phyloP scores from a whole-genome alignment of 2,888 invertebrate genomes.

The Dusona sp. region DNA sequence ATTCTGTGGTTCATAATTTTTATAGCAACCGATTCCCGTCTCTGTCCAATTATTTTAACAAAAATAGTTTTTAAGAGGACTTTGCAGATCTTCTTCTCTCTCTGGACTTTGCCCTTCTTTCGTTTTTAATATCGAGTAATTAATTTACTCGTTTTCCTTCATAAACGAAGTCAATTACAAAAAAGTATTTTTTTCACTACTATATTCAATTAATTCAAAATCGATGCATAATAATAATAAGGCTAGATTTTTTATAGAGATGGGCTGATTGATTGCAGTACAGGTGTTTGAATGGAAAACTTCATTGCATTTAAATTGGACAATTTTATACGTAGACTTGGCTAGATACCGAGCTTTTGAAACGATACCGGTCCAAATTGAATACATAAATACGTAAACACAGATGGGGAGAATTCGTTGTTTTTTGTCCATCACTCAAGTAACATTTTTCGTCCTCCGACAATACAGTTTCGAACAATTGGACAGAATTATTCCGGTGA shows the following conservation, averaged over 20 bases:
- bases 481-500: not conserved
- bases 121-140: not conserved
- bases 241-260: not conserved
- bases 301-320: constrained; percentile 4
- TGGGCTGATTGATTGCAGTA: not conserved
- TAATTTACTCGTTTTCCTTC: not conserved
- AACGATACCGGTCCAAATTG: not conserved
- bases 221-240: not conserved
- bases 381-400: not conserved
- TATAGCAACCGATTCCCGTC: not conserved
- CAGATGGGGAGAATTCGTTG: not conserved
- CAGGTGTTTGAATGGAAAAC: not conserved
- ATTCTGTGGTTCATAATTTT: not conserved
- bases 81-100: not conserved
- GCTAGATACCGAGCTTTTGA: not conserved
- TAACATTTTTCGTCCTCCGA: not conserved
- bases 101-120: not conserved
- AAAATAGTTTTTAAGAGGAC: not conserved
- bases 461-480: not conserved
- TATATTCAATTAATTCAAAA: not conserved
- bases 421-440: not conserved
- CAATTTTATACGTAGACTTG: not conserved
- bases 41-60: not conserved
- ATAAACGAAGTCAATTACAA: not conserved
- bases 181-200: not conserved